Evolutionary conservation across 2,888 invertebrate species (phyloP).

Genomic region (Panorpa germanica): DNA sequence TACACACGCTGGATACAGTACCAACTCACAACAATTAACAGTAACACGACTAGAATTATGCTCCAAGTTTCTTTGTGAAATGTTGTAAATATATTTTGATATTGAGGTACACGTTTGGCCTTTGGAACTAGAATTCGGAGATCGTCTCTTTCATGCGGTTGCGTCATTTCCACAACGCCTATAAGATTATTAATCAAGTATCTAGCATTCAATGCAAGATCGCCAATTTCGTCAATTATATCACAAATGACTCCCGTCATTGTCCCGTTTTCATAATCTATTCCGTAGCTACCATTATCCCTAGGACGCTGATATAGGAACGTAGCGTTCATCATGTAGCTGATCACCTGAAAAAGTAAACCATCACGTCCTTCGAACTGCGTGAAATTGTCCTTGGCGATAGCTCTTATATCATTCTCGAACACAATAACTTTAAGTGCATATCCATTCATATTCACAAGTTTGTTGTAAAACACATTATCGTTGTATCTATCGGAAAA

Average conservation of each 20-base stretch:
- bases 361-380: constrained; percentile 25
- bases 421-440: constrained; percentile 19
- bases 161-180: constrained; percentile 30
- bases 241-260: constrained; percentile 28
- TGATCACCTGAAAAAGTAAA: constrained; percentile 22
- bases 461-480: constrained; percentile 18
- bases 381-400: constrained; percentile 17
- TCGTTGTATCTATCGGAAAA: no score
- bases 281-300: constrained; percentile 26
- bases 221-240: constrained; percentile 24
- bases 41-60: no score
- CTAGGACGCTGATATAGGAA: constrained; percentile 23
- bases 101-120: constrained; percentile 27
- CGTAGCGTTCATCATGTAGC: constrained; percentile 27
- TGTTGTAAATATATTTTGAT: constrained; percentile 24
- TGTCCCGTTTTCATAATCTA: constrained; percentile 25
- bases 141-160: constrained; percentile 31
- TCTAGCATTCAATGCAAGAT: not conserved
- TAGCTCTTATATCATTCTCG: constrained; percentile 24
- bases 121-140: constrained; percentile 34
- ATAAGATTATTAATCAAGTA: constrained; percentile 10
- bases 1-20: constrained; percentile 11
- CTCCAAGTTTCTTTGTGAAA: constrained; percentile 19
- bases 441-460: constrained; percentile 20
- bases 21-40: no score